Conservation (phyloP, 2,888 invertebrate species). For the Auanema sp. region DNA sequence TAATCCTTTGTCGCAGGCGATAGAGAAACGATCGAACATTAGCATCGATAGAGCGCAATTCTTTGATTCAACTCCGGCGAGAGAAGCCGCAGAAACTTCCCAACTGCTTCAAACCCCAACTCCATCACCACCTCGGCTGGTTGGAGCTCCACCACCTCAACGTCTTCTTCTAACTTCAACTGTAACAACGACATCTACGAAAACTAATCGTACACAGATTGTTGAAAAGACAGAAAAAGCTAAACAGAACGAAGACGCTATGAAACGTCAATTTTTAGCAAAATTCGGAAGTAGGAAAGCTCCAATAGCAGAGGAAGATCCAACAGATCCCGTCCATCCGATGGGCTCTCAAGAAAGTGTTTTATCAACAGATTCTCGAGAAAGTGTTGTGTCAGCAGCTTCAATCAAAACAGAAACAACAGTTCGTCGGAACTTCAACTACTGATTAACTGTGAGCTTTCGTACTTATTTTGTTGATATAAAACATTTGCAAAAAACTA, state of each 20-base stretch:
- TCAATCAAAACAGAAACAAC: constrained; percentile 51
- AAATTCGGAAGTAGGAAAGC: constrained; percentile 44
- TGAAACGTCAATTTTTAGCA: constrained; percentile 44
- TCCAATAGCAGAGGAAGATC: constrained; percentile 48
- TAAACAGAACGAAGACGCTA: constrained; percentile 37
- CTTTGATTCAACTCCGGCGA: constrained; percentile 11
- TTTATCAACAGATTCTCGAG: constrained; percentile 47
- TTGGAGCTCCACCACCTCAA: constrained; percentile 2
- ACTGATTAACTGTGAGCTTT: constrained; percentile 18
- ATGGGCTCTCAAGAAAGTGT: constrained; percentile 35
- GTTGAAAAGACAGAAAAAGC: constrained; percentile 11
- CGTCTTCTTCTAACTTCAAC: constrained; percentile 6
- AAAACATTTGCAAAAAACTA: not conserved
- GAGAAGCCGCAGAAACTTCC: not conserved
- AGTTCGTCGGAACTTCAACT: constrained; percentile 57
- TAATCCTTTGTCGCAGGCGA: constrained; percentile 17
- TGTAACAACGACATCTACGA: constrained; percentile 8
- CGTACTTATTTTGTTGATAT: not conserved
- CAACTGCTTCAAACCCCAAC: constrained; percentile 12
- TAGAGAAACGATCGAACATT: constrained; percentile 8
- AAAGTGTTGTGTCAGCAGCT: constrained; percentile 53
- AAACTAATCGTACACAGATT: constrained; percentile 14
- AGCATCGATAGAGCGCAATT: constrained; percentile 15
- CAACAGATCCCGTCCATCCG: constrained; percentile 40
- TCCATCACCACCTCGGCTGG: constrained; percentile 15